Percentiles rank a stretch among this genome's conserved stretches.
Conservation (phyloP, 2,888 invertebrate species). For the Cheilosia variabilis region DNA sequence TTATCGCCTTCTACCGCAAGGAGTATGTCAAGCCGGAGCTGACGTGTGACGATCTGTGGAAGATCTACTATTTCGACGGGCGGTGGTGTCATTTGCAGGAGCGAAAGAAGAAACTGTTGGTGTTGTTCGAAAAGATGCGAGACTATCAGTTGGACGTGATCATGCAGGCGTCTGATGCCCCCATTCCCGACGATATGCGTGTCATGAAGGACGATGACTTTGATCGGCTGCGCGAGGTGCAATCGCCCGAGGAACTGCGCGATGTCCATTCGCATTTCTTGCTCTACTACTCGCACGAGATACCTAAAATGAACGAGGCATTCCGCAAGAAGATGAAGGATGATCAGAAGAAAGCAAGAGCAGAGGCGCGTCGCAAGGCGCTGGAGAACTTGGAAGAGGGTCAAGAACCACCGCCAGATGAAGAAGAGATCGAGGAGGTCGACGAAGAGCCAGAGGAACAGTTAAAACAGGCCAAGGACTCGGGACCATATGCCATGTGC, state of each 20-base stretch:
- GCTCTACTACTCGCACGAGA: slow-evolving; percentile 94
- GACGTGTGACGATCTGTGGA: slow-evolving; percentile 98
- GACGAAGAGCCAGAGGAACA: slow-evolving; percentile 86
- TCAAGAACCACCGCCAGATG: slow-evolving; percentile 83
- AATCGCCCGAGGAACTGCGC: slow-evolving; percentile 94
- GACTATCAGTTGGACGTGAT: slow-evolving; percentile 93
- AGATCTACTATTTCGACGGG: slow-evolving; percentile 97
- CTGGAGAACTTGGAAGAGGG: slow-evolving; percentile 77
- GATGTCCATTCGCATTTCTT: slow-evolving; percentile 97
- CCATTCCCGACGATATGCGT: slow-evolving; percentile 92
- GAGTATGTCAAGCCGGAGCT: slow-evolving; percentile 98
- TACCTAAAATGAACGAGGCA: slow-evolving; percentile 92
- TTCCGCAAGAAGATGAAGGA: slow-evolving; percentile 88
- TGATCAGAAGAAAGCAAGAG: slow-evolving; percentile 85
- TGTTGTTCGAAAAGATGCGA: slow-evolving; percentile 95
- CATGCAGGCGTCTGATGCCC: slow-evolving; percentile 92
- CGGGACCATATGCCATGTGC: slow-evolving; percentile 95
- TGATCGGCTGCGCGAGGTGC: slow-evolving; percentile 89
- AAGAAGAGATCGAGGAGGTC: slow-evolving; percentile 87
- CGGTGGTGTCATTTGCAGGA: slow-evolving; percentile 96
- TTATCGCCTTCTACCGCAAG: slow-evolving; percentile 99
- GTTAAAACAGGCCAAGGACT: slow-evolving; percentile 93
- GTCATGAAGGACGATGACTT: slow-evolving; percentile 94
- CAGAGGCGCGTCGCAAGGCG: slow-evolving; percentile 76
- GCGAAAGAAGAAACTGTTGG: slow-evolving; percentile 92